phyloP scores from a whole-genome alignment of 2,797 vertebrate genomes.

The Chaetophractus vellerosus region DNA sequence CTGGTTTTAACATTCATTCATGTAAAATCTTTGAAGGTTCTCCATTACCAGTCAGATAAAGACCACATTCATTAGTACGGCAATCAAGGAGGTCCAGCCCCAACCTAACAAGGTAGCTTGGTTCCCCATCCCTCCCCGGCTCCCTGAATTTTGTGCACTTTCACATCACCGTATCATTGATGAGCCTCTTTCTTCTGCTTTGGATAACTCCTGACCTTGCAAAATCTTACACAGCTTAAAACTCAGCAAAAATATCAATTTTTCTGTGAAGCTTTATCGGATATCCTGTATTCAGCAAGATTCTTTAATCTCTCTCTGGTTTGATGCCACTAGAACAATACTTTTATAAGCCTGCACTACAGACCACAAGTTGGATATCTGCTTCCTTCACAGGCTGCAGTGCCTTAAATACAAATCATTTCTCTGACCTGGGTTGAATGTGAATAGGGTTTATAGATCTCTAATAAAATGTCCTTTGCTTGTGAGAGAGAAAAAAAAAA shows the following conservation, averaged over 20 bases:
- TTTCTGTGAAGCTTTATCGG: not conserved
- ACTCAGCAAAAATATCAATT: not conserved
- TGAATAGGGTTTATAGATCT: constrained; percentile 2
- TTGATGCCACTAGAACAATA: not conserved
- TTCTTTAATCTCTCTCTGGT: not conserved
- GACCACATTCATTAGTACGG: not conserved
- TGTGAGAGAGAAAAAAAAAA: not conserved
- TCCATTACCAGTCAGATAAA: not conserved
- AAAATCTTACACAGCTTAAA: constrained; percentile 41
- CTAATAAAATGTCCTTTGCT: constrained; percentile 26
- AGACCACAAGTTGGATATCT: not conserved
- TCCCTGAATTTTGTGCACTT: not conserved
- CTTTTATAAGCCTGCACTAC: not conserved
- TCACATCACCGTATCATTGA: not conserved
- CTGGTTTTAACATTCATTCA: constrained; percentile 4
- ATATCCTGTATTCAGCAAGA: not conserved
- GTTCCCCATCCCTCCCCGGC: not conserved
- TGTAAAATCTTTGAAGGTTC: not conserved
- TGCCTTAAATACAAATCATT: not conserved
- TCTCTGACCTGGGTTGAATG: constrained; percentile 41
- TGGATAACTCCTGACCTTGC: not conserved
- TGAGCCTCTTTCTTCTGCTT: not conserved
- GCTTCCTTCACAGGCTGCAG: not conserved
- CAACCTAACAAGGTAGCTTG: not conserved
- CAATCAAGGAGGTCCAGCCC: not conserved